Evolutionary conservation across 2,797 vertebrate species (phyloP), one percentile per base, ranked within the genome.

Genomic region (Anguilla pacifica): DNA sequence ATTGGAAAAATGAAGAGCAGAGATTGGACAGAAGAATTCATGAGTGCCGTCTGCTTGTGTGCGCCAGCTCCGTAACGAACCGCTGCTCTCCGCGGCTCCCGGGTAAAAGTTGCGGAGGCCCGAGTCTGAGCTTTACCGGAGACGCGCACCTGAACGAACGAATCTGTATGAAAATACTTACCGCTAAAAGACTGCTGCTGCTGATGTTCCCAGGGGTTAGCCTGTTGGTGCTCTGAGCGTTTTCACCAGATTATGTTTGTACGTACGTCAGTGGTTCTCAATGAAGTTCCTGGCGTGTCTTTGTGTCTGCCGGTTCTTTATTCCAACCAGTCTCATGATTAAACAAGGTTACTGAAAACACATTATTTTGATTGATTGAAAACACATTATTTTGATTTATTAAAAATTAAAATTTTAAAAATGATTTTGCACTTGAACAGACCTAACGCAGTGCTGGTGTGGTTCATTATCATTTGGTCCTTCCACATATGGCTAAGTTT

Each of bases 171-270:
- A 19, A 57, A 15, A 15, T 15, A 57, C 13, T 15, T 57, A 57
- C 13, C 13, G 15, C 53, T n/a, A 51, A 64, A 53, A 84, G 61
- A 87, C 64, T 64, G n/a, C n/a, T 79, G n/a, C 79, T 85, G 35
- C 35, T 25, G 25, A 5, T 49, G 59, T 13, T 49, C 7, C 15
- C 39, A 4, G 22, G 61, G 22, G 13, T 51, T 59, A 55, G 11
- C 31, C 15, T 22, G 15, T 55, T 9, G 2, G 39, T 72, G 17
- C 35, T 39, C 35, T 13, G 53, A 35, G 28, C 22, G 22, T 85
- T 79, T 49, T n/a, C 11, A 81, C 39, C 10, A 15, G 7, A 35
- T 53, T 82, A 79, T 17, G 10, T 13, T 79, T 22, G 57, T 59
- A 35, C 46, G 25, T 81, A 17, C 39, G 35, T 53, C 17, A 43